phyloP scores from a whole-genome alignment of 2,888 invertebrate species.

The Lasius platythorax region DNA sequence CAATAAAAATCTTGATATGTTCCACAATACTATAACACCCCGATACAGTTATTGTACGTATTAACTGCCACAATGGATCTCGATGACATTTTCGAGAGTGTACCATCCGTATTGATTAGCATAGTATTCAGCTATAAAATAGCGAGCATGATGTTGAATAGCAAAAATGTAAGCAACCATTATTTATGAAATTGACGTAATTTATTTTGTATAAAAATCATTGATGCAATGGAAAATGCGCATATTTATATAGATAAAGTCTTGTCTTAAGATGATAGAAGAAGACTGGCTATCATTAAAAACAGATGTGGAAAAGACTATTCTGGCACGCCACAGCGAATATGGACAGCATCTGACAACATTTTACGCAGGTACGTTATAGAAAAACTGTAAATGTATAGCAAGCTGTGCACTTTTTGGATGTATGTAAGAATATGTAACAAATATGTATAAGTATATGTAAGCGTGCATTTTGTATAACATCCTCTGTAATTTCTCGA shows the following conservation, averaged over 20 bases:
- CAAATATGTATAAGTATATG: not conserved
- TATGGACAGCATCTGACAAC: not conserved
- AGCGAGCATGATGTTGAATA: slow-evolving; percentile 2
- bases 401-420: not conserved
- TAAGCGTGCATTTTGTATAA: not conserved
- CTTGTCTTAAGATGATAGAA: slow-evolving; percentile 12
- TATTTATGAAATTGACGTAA: not conserved
- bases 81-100: not conserved
- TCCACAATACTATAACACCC: not conserved
- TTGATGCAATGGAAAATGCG: not conserved
- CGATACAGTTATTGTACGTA: slow-evolving; percentile 1
- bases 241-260: not conserved
- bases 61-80: not conserved
- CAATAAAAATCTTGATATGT: not conserved
- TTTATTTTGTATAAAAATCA: not conserved
- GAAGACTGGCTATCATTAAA: slow-evolving; percentile 15
- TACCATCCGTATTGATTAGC: slow-evolving; percentile 17
- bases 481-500: not conserved
- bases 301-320: not conserved
- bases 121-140: slow-evolving; percentile 2
- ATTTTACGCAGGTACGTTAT: slow-evolving; percentile 1
- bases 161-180: not conserved
- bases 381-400: not conserved
- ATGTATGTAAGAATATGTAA: not conserved
- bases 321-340: not conserved